Conservation (phyloP, 1,140 invertebrate species). For the Limonius californicus region DNA sequence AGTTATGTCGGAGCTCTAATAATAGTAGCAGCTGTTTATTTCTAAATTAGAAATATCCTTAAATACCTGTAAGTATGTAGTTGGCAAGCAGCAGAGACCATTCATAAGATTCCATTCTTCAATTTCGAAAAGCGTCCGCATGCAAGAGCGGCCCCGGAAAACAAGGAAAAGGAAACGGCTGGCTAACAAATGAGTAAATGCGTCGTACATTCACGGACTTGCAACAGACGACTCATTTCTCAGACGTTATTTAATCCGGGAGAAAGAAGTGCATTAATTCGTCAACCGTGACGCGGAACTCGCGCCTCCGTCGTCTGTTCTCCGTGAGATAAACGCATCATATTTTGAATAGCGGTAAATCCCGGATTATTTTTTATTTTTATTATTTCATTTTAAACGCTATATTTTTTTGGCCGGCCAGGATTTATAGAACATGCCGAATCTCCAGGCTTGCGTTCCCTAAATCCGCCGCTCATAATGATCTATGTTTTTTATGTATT, state of each 20-base stretch:
- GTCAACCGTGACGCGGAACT: neutral
- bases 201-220: neutral
- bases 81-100: neutral
- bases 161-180: neutral
- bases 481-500: too few relatives aligned
- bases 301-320: neutral
- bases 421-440: too few relatives aligned
- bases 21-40: neutral
- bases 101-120: neutral
- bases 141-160: neutral
- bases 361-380: neutral
- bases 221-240: constrained; percentile 12
- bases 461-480: too few relatives aligned
- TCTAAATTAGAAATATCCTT: neutral
- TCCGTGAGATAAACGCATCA: constrained; percentile 4
- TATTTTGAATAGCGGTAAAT: constrained; percentile 11
- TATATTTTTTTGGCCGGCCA: neutral
- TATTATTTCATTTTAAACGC: neutral
- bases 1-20: neutral
- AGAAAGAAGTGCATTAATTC: constrained; percentile 12
- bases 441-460: too few relatives aligned
- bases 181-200: neutral
- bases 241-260: constrained; percentile 9
- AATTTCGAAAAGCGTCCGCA: neutral
- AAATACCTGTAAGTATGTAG: too few relatives aligned